Evolutionary conservation across 2,888 invertebrate species (phyloP), one percentile per base, ranked within the genome.

Genomic region (Diplolepis rosae): DNA sequence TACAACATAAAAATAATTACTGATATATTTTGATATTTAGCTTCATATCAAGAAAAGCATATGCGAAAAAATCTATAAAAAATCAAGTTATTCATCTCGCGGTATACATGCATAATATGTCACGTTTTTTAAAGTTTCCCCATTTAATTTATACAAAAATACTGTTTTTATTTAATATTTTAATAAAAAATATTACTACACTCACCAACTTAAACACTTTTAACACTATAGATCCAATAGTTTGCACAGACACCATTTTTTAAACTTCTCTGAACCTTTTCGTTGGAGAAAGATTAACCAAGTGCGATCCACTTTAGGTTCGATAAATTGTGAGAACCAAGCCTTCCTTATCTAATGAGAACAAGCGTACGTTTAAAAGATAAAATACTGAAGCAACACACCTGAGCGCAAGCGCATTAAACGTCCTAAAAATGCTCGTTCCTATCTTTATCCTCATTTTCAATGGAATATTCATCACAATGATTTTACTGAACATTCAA

Each of bases 191-290:
- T n/a, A n/a, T n/a, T 11, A 30, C 18, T 9, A 32, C 52, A 78
- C 94, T 93, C 90, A 96, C 96, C 92, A 96, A 89, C 91, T 96
- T 96, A 71, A 95, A 90, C 72, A 93, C 90, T 91, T 96, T 96
- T 84, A 96, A 92, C 88, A 95, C 93, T 73, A 96, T 93, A 70
- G 95, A 93, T 77, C 93, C 95, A 80, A 96, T 94, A 54, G 94
- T 95, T 88, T 94, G 94, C 72, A 95, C 91, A 77, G 94, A 94
- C 87, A 94, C 94, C 95, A 95, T 95, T 90, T 90, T 93, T 11
- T 42, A 22, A 50, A 70, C 68, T 71, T 48, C 68, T 68, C 65
- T 22, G 69, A 72, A 45, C 65, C 56, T 73, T 66, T 48, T 52
- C 71, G 70, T 71, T 48, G 35, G 67, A 69, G 32, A 71, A 76